Evolutionary conservation across 1,140 invertebrate species (phyloP).

Genomic region (Globodera ellingtonae): DNA sequence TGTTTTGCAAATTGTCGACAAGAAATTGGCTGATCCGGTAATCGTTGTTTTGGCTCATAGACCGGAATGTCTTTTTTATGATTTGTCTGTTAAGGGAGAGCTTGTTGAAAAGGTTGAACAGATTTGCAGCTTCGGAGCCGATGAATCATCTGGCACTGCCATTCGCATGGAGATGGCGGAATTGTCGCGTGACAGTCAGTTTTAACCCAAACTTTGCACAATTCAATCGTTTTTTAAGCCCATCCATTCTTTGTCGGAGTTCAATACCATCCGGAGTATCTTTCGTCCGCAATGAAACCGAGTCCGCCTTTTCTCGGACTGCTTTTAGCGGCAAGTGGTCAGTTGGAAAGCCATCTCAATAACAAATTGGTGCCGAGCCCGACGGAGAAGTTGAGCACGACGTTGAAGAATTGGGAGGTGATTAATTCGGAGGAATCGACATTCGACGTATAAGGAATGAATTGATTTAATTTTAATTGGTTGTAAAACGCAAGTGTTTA

Average conservation of each 20-base stretch:
- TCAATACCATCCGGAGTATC: constrained; percentile 96
- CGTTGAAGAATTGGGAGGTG: neutral
- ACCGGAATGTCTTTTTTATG: too few relatives aligned
- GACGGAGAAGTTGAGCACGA: too few relatives aligned
- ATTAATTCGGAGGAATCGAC: neutral
- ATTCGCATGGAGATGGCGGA: constrained; percentile 82
- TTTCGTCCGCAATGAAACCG: constrained; percentile 86
- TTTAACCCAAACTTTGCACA: constrained; percentile 34
- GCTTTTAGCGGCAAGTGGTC: constrained; percentile 79
- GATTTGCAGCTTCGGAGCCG: constrained; percentile 54
- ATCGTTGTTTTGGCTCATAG: too few relatives aligned
- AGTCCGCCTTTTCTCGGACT: constrained; percentile 93
- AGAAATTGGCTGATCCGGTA: constrained; percentile 14
- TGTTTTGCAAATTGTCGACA: constrained; percentile 50
- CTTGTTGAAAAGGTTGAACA: constrained; percentile 55
- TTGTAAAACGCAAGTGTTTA: too few relatives aligned
- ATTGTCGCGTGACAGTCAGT: constrained; percentile 56
- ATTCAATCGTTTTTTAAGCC: constrained; percentile 56
- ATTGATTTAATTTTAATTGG: too few relatives aligned
- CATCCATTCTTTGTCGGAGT: constrained; percentile 93
- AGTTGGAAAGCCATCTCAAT: constrained; percentile 44
- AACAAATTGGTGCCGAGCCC: neutral
- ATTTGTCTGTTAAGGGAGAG: constrained; percentile 7
- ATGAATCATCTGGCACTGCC: constrained; percentile 59
- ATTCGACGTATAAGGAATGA: neutral